Evolutionary conservation across 2,797 vertebrate species (phyloP).

Genomic region (Sebastes ruberrimus): DNA sequence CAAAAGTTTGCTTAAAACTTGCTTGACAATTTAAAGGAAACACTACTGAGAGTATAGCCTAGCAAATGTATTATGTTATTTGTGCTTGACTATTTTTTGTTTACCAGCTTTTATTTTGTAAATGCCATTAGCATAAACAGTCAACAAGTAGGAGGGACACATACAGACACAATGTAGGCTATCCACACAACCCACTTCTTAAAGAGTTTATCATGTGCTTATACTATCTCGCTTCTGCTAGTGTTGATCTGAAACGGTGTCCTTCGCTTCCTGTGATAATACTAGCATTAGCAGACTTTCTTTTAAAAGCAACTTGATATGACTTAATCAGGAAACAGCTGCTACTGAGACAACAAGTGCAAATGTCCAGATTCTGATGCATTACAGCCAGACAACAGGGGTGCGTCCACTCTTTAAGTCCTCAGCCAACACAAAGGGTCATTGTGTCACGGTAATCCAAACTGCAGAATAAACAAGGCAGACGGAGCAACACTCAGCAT

Average conservation of each 20-base stretch:
- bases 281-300: background rate
- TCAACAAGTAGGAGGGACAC: background rate
- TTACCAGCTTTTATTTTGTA: background rate
- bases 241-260: background rate
- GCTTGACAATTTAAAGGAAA: background rate
- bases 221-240: background rate
- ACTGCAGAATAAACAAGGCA: conserved; percentile 27
- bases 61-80: background rate
- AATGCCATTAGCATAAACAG: background rate
- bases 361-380: background rate
- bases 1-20: no score
- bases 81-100: background rate
- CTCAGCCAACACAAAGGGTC: conserved; percentile 40
- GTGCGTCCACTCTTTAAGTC: background rate
- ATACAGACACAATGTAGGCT: background rate
- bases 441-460: conserved; percentile 40
- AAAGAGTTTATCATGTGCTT: background rate
- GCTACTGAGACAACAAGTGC: background rate
- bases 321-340: background rate
- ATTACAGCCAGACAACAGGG: conserved; percentile 18
- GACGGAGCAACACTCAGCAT: conserved; percentile 16
- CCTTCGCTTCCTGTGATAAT: background rate
- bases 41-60: background rate
- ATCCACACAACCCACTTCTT: background rate
- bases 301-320: background rate